Evolutionary conservation across 2,888 invertebrate species (phyloP).

Genomic region (Chrysomela aeneicollis): DNA sequence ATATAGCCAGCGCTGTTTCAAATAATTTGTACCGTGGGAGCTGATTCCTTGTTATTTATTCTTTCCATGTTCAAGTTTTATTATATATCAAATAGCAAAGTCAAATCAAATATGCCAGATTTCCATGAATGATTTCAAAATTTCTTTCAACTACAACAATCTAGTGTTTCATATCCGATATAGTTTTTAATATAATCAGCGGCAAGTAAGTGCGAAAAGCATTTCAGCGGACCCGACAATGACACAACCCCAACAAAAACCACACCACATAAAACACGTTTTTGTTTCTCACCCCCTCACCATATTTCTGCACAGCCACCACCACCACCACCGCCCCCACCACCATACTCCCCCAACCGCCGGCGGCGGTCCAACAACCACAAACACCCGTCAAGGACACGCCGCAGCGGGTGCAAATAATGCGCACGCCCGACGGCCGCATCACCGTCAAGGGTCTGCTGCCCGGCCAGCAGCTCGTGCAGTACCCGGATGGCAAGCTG

Average conservation of each 20-base stretch:
- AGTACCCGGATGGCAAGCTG: constrained; percentile 92
- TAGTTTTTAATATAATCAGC: too few relatives aligned
- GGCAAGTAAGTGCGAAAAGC: too few relatives aligned
- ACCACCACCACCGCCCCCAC: constrained; percentile 27
- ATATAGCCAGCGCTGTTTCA: too few relatives aligned
- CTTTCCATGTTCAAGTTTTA: too few relatives aligned
- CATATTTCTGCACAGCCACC: constrained; percentile 33
- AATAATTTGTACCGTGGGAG: too few relatives aligned
- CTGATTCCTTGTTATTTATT: too few relatives aligned
- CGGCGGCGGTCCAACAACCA: constrained; percentile 29
- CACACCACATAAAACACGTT: constrained; percentile 8
- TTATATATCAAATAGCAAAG: too few relatives aligned
- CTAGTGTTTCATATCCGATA: too few relatives aligned
- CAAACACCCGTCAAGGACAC: constrained; percentile 53
- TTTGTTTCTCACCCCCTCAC: constrained; percentile 2
- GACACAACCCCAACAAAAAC: not conserved
- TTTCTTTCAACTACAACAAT: too few relatives aligned
- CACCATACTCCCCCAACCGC: constrained; percentile 28
- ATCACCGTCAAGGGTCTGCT: constrained; percentile 89
- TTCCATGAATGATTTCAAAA: too few relatives aligned
- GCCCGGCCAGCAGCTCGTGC: constrained; percentile 91
- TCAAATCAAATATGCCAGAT: too few relatives aligned
- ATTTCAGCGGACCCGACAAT: not conserved
- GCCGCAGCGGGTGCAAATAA: constrained; percentile 87
- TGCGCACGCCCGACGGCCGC: constrained; percentile 89